Base-by-base conservation (phyloP, 2,888 invertebrate species). In the Tetrapedia diversipes region DNA sequence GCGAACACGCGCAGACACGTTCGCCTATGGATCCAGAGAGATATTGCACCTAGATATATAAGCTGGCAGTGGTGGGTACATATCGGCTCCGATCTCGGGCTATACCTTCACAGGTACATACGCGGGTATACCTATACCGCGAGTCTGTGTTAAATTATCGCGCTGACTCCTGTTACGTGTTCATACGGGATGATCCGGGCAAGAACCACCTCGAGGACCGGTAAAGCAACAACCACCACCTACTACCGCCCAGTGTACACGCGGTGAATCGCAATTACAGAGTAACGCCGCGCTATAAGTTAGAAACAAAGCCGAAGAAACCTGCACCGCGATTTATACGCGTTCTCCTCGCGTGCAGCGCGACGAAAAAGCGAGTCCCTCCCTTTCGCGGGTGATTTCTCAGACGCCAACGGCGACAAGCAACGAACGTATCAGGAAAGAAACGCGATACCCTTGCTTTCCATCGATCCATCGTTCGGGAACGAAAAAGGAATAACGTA, bases 401-500 rank as follows among this genome's bases (percentile, higher is more conserved):
- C 57, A 16, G 24, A 47, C 43, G 75, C 51, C 43, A 63, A 74
- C 74, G 11, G 22, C n/a, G 47, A 37, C 56, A 11, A 16, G 34
- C 1, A 49, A 29, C 14, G 76, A 0, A n/a, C n/a, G n/a, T n/a
- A 63, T 57, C 64, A 59, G 65, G 74, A 74, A 75, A 53, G 73
- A 34, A 75, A 74, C 65, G 8, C 57, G 74, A 75, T 74, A 74
- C 39, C 32, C 14, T 53, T 47, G 51, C 75, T 51, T 53, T 75
- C 43, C 24, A 65, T 32, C 32, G 29, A 22, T n/a, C n/a, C n/a
- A n/a, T 27, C 32, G 39, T 19, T 19, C 41, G 45, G 7, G 39
- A 19, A 47, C 4, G 43, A 16, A 74, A 65, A 74, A 75, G 41
- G 56, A 43, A 37, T 49, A 74, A 43, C 49, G 51, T 57, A 64